Evolutionary conservation across 2,797 vertebrate genomes (phyloP).

Genomic region (Danio albolineatus): DNA sequence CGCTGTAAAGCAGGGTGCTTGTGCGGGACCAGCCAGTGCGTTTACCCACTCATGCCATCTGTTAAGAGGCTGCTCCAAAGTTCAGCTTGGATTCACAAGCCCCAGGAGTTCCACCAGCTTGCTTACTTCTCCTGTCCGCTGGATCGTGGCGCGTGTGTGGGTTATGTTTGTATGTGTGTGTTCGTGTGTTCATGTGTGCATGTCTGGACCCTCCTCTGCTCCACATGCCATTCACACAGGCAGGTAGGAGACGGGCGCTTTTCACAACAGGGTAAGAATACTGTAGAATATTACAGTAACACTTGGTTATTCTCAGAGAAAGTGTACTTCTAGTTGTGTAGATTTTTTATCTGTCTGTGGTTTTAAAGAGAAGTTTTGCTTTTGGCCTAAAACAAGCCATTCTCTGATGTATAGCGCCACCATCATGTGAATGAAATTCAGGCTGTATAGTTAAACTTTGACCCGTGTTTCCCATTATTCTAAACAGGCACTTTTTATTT

Average conservation of each 20-base stretch:
- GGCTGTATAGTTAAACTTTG: constrained; percentile 77
- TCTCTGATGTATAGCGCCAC: constrained; percentile 77
- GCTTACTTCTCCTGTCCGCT: constrained; percentile 71
- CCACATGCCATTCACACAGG: constrained; percentile 64
- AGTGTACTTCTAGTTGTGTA: constrained; percentile 3
- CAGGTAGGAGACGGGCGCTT: constrained; percentile 63
- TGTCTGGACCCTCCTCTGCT: constrained; percentile 54
- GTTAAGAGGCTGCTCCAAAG: constrained; percentile 67
- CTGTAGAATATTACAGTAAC: constrained; percentile 23
- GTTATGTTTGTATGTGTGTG: constrained; percentile 51
- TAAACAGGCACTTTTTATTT: background rate
- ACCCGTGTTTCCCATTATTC: constrained; percentile 46
- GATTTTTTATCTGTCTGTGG: constrained; percentile 24
- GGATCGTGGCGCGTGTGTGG: constrained; percentile 61
- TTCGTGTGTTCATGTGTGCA: constrained; percentile 48
- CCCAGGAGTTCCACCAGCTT: constrained; percentile 64
- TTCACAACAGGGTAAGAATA: constrained; percentile 71
- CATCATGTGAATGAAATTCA: constrained; percentile 89
- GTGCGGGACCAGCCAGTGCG: constrained; percentile 56
- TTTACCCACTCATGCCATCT: constrained; percentile 61
- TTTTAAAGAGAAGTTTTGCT: constrained; percentile 30
- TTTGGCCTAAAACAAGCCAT: constrained; percentile 61
- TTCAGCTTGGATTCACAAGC: constrained; percentile 70
- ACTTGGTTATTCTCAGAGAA: background rate
- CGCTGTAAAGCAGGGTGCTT: constrained; percentile 57